Evolutionary conservation across 2,888 invertebrate species (phyloP).

Genomic region (Stegana nigrithorax): DNA sequence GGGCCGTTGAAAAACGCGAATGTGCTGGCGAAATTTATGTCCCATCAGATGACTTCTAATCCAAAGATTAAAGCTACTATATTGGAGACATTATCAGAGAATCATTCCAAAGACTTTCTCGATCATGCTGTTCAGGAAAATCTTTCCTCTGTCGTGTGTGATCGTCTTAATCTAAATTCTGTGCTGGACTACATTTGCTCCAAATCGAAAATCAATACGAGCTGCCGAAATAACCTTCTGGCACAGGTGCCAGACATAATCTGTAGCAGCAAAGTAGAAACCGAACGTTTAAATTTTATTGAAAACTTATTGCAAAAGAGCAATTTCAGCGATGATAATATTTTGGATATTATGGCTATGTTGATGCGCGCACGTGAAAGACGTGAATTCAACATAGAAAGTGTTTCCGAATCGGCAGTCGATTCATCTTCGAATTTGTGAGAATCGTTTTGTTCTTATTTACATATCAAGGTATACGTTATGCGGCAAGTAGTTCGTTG

Average conservation of each 20-base stretch:
- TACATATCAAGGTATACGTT: background rate
- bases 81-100: slow-evolving; percentile 65
- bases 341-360: slow-evolving; percentile 56
- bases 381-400: slow-evolving; percentile 38
- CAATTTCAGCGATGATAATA: slow-evolving; percentile 51
- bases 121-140: slow-evolving; percentile 68
- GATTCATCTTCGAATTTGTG: slow-evolving; percentile 65
- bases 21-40: slow-evolving; percentile 56
- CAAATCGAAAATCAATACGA: slow-evolving; percentile 63
- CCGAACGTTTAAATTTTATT: slow-evolving; percentile 54
- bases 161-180: slow-evolving; percentile 64
- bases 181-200: slow-evolving; percentile 65
- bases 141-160: slow-evolving; percentile 66
- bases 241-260: slow-evolving; percentile 58
- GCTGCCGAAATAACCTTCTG: slow-evolving; percentile 56
- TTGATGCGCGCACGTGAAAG: slow-evolving; percentile 49
- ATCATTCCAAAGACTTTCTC: slow-evolving; percentile 66
- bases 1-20: slow-evolving; percentile 41
- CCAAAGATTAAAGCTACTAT: slow-evolving; percentile 59
- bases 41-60: slow-evolving; percentile 57
- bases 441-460: slow-evolving; percentile 20
- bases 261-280: slow-evolving; percentile 49
- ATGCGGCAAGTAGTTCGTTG: background rate
- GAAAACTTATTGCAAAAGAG: slow-evolving; percentile 48
- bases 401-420: slow-evolving; percentile 62